Evolutionary conservation across 2,113 vertebrate species (phyloP).

Genomic region (Athene noctua): DNA sequence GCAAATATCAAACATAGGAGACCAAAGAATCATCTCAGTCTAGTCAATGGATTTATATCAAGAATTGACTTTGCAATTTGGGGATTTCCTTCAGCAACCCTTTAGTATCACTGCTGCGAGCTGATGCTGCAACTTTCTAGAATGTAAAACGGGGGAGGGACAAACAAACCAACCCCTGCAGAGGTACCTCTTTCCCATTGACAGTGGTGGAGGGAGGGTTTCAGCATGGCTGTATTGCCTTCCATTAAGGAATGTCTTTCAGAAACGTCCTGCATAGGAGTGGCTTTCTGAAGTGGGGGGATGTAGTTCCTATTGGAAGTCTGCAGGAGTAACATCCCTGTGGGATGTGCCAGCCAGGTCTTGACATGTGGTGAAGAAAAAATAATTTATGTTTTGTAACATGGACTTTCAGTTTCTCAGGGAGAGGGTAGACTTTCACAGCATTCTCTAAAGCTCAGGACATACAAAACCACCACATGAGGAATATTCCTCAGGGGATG

Average conservation of each 20-base stretch:
- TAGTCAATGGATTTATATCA: neutral
- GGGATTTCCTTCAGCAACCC: neutral
- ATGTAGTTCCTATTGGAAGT: rapidly evolving
- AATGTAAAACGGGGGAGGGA: neutral
- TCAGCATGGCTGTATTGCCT: rapidly evolving
- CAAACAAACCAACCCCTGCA: neutral
- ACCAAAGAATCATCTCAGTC: neutral
- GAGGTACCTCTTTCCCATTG: rapidly evolving
- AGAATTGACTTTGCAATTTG: neutral
- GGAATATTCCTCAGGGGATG: neutral
- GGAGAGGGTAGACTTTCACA: neutral
- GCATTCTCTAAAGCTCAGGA: neutral
- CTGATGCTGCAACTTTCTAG: neutral
- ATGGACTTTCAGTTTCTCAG: neutral
- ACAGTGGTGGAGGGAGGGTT: neutral
- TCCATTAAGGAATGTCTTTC: neutral
- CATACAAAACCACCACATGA: neutral
- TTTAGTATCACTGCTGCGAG: neutral
- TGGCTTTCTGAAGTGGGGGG: neutral
- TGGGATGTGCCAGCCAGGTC: neutral
- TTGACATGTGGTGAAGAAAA: neutral
- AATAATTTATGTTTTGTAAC: neutral
- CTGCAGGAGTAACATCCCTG: neutral
- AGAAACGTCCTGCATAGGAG: neutral
- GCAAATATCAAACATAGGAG: neutral